These are phyloP conservation scores for Petrosia ficiformis DNA, from an alignment of 37 sponge, comb jelly and placozoan genomes.

Conservation along the genomic window DNA sequence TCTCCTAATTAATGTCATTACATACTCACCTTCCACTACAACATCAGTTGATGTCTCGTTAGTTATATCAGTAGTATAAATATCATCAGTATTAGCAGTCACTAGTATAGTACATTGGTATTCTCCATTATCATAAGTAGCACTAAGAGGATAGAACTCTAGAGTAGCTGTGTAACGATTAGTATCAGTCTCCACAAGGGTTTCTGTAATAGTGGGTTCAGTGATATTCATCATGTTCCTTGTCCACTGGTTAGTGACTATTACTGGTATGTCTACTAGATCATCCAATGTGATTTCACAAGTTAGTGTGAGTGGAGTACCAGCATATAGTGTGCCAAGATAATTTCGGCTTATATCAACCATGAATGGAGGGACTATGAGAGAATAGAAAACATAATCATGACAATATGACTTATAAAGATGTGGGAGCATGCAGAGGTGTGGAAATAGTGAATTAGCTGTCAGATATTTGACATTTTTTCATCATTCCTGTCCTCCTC, in stretches of 20 bases:
- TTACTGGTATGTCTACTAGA: not conserved
- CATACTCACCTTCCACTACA: too few relatives aligned
- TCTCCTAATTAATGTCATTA: too few relatives aligned
- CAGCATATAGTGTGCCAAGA: not conserved
- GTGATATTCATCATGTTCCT: not conserved
- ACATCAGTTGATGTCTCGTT: too few relatives aligned
- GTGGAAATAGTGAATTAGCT: too few relatives aligned
- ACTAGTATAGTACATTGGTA: not conserved
- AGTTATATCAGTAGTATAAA: not conserved
- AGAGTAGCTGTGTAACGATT: not conserved
- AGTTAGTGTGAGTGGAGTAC: not conserved
- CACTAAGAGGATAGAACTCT: not conserved
- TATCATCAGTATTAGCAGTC: not conserved
- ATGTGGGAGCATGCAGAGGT: too few relatives aligned
- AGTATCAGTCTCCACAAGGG: not conserved
- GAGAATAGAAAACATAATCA: too few relatives aligned
- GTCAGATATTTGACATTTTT: too few relatives aligned
- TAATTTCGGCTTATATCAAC: not conserved
- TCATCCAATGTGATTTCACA: not conserved
- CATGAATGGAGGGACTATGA: not conserved
- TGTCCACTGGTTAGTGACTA: not conserved
- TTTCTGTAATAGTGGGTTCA: not conserved
- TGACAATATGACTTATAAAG: too few relatives aligned
- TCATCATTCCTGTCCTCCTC: too few relatives aligned
- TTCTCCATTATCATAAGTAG: not conserved